A percentile compares a stretch with the other conserved stretches of the same genome.
These are phyloP conservation scores for Callinectes sapidus DNA, from an alignment of 2,888 invertebrate genomes.

Conservation along the genomic window DNA sequence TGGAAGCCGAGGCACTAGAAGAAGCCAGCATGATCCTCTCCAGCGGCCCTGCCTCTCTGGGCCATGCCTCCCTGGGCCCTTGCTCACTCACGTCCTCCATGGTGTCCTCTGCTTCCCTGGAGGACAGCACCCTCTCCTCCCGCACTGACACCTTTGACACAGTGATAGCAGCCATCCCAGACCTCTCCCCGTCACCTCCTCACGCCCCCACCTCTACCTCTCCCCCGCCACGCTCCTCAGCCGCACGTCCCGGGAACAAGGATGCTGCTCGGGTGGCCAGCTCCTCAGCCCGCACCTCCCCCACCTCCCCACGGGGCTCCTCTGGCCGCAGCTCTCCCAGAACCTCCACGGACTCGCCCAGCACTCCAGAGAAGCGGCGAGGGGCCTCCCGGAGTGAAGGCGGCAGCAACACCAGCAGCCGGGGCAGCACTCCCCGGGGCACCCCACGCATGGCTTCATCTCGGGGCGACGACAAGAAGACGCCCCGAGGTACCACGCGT, in stretches of 20 bases:
- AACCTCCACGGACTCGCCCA: conserved; percentile 47
- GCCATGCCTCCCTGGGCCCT: conserved; percentile 60
- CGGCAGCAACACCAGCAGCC: conserved; percentile 50
- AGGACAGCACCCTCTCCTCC: conserved; percentile 68
- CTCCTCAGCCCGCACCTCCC: conserved; percentile 50
- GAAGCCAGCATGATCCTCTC: conserved; percentile 69
- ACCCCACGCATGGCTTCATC: conserved; percentile 36
- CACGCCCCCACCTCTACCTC: conserved; percentile 33
- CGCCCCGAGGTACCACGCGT: conserved; percentile 18
- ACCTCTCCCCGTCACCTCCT: neutral
- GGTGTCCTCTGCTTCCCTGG: conserved; percentile 67
- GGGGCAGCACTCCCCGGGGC: conserved; percentile 62
- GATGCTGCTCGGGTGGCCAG: conserved; percentile 50
- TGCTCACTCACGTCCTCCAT: conserved; percentile 69
- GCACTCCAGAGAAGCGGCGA: conserved; percentile 57
- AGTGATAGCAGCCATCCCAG: conserved; percentile 40
- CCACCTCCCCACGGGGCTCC: conserved; percentile 59
- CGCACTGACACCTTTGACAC: conserved; percentile 67
- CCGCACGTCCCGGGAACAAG: conserved; percentile 49
- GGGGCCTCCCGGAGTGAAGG: conserved; percentile 44
- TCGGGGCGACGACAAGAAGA: conserved; percentile 51
- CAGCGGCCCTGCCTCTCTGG: conserved; percentile 59
- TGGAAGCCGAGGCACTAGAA: conserved; percentile 70
- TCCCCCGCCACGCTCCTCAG: neutral
- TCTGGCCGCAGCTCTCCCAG: conserved; percentile 58